Conservation (phyloP, 2,888 invertebrate genomes). For the Euzophera pinguis region DNA sequence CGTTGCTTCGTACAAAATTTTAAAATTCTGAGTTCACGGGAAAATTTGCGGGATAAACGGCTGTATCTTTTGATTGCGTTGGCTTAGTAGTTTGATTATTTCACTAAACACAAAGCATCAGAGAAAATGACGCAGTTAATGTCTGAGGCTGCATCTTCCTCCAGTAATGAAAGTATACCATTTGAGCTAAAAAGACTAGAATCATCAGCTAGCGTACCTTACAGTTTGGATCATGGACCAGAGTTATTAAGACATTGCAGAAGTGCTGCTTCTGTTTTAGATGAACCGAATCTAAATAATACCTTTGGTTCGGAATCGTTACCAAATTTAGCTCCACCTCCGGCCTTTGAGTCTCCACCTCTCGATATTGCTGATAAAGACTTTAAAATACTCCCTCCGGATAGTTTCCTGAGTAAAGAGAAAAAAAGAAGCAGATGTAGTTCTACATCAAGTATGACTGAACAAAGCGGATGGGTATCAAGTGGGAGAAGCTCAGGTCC, state of each 20-base stretch:
- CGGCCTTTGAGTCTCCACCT: conserved; percentile 79
- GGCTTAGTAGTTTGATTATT: too few relatives aligned
- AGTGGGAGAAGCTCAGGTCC: conserved; percentile 84
- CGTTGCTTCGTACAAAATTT: too few relatives aligned
- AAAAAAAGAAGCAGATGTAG: conserved; percentile 66
- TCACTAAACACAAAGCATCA: conserved; percentile 70
- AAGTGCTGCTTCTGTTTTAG: conserved; percentile 78
- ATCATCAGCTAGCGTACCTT: conserved; percentile 83
- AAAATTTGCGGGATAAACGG: too few relatives aligned
- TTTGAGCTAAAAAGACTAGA: conserved; percentile 72
- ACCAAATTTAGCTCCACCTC: conserved; percentile 84
- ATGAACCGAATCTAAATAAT: conserved; percentile 76
- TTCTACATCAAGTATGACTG: conserved; percentile 86
- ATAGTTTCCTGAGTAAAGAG: conserved; percentile 69
- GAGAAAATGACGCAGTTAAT: conserved; percentile 76
- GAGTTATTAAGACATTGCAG: conserved; percentile 76
- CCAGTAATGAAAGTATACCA: conserved; percentile 79
- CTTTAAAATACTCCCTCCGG: conserved; percentile 73
- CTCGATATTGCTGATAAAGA: conserved; percentile 73
- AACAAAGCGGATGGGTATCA: conserved; percentile 94
- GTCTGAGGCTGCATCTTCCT: conserved; percentile 80
- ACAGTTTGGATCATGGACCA: conserved; percentile 77
- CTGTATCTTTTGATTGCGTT: too few relatives aligned
- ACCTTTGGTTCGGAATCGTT: conserved; percentile 84
- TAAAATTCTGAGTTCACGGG: too few relatives aligned